A percentile compares a stretch with the other conserved stretches of the same genome.
Evolutionary conservation across 2,888 invertebrate genomes (phyloP).

Genomic region (Hymenopus coronatus): DNA sequence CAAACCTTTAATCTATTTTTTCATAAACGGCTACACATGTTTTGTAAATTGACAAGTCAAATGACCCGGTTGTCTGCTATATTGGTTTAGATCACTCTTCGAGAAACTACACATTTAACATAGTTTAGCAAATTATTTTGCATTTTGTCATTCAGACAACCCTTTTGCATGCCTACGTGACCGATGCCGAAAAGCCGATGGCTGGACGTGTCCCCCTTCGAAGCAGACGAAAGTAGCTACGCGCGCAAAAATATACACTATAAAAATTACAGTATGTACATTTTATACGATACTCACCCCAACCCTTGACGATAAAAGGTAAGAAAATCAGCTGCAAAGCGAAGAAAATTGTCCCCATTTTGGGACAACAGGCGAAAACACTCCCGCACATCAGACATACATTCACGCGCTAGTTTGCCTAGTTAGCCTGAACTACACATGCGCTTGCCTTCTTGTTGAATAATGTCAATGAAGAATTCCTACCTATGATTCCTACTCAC

Average conservation of each 20-base stretch:
- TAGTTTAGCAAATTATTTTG: background rate
- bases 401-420: background rate
- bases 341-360: background rate
- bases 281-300: background rate
- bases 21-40: background rate
- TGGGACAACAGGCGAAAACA: background rate
- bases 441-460: background rate
- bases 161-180: conserved; percentile 52
- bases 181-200: conserved; percentile 51
- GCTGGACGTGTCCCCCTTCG: conserved; percentile 37
- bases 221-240: background rate
- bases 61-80: background rate
- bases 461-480: background rate
- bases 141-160: background rate
- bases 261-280: background rate
- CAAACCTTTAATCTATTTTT: background rate
- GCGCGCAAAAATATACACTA: conserved; percentile 1
- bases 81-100: background rate
- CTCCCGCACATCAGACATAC: conserved; percentile 1
- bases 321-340: conserved; percentile 1
- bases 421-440: background rate
- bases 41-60: background rate
- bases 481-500: background rate
- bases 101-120: background rate
- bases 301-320: background rate